Evolutionary conservation across 2,797 vertebrate species (phyloP), one percentile per base, ranked within the genome.

Genomic region (Pelochelys cantorii): DNA sequence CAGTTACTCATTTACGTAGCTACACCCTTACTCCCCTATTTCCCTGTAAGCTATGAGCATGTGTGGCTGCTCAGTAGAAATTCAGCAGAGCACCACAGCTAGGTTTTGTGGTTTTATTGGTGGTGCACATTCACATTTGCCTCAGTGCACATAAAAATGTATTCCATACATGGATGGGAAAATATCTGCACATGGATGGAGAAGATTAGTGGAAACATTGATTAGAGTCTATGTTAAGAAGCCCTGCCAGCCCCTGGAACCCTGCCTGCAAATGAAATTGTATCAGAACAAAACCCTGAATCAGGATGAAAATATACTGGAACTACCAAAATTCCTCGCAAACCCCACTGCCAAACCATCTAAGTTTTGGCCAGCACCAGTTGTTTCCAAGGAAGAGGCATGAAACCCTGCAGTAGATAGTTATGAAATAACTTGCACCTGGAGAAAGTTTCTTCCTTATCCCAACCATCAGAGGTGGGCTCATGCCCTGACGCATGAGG

Each of bases 311-410:
- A 37, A 17, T 20, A 71, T 22, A 37, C 10, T 37, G 34, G 34
- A 37, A 71, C 11, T 34, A 34, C 34, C 18, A 60, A 71, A 37
- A 37, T 20, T 22, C 18, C 65, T 71, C 5, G 11, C 10, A 5
- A 12, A 0, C 0, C 0, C 3, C 31, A 29, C 65, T 57, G 54
- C 37, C 2, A 31, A 78, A 60, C 42, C 53, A 2, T 3, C 59
- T 20, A 1, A 6, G 31, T 23, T 71, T 71, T 71, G 68, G 10
- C 34, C 18, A 37, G 18, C 17, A 56, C 20, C 81, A 52, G 27
- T 14, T 53, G 53, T 3, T 10, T 55, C 68, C 53, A 23, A n/a
- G 42, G 11, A 55, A 77, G 52, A 14, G 17, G 23, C 25, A 29
- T 89, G 56, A 11, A 53, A 37, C 52, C 65, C 83, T 20, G 1